phyloP scores from a whole-genome alignment of 2,888 invertebrate genomes.

The Trissonchulus sp. region DNA sequence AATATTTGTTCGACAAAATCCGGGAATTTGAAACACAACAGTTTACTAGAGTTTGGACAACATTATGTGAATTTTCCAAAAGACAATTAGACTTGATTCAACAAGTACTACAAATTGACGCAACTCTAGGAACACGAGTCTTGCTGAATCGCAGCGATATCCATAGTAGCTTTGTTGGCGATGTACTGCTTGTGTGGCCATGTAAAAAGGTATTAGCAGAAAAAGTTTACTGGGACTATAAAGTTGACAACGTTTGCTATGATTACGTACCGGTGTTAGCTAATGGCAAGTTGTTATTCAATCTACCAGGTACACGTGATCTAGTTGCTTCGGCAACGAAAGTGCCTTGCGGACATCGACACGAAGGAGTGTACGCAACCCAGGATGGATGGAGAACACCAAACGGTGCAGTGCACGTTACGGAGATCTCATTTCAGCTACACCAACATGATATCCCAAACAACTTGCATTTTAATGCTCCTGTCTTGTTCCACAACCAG shows the following conservation, averaged over 20 bases:
- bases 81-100: too few relatives aligned
- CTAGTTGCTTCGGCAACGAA: background rate
- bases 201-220: background rate
- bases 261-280: too few relatives aligned
- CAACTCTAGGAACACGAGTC: slow-evolving; percentile 7
- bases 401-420: too few relatives aligned
- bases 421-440: too few relatives aligned
- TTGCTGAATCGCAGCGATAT: slow-evolving; percentile 6
- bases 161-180: background rate
- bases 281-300: too few relatives aligned
- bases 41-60: slow-evolving; percentile 2
- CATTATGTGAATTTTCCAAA: too few relatives aligned
- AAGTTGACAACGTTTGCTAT: slow-evolving; percentile 14
- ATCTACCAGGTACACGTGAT: slow-evolving; percentile 8
- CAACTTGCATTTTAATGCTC: too few relatives aligned
- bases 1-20: slow-evolving; percentile 9
- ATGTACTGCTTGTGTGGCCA: slow-evolving; percentile 7
- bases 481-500: too few relatives aligned
- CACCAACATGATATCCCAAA: too few relatives aligned
- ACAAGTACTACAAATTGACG: slow-evolving; percentile 10
- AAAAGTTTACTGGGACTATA: slow-evolving; percentile 18
- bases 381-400: too few relatives aligned
- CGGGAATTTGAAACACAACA: background rate
- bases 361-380: too few relatives aligned
- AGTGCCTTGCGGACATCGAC: slow-evolving; percentile 14